Conservation (phyloP, 2,888 invertebrate genomes). For the Achlya flavicornis region DNA sequence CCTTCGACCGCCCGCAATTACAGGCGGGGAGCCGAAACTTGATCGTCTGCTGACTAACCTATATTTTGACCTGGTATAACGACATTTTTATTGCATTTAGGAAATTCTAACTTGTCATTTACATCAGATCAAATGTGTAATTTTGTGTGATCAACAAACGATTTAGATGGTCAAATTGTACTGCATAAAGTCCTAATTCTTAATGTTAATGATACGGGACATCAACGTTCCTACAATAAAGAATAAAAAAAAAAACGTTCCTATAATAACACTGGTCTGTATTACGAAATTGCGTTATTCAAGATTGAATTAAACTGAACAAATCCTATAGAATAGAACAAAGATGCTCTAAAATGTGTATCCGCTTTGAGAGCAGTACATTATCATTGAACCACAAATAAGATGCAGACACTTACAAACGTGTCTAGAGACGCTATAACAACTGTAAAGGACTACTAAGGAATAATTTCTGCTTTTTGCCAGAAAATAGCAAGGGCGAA, state of each 20-base stretch:
- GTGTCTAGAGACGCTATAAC: background rate
- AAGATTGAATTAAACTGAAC: no score
- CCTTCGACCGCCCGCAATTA: constrained; percentile 63
- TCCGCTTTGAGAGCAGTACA: background rate
- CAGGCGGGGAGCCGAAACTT: constrained; percentile 48
- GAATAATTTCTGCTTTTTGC: no score
- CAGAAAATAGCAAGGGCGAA: no score
- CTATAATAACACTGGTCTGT: no score
- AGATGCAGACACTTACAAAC: background rate
- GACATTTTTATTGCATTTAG: constrained; percentile 54
- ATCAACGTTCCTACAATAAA: no score
- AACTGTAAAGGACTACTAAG: background rate
- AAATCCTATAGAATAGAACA: background rate
- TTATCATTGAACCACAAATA: background rate
- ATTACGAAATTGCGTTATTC: no score
- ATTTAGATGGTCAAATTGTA: constrained; percentile 20
- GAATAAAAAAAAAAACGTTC: no score
- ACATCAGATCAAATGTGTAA: constrained; percentile 31
- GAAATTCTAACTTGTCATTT: constrained; percentile 48
- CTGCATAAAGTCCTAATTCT: background rate
- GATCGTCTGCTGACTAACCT: constrained; percentile 60
- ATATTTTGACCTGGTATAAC: constrained; percentile 68
- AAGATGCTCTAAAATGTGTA: background rate
- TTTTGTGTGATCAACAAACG: constrained; percentile 34
- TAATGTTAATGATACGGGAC: no score